Base-by-base conservation (phyloP, 2,113 vertebrate species). In the Anarrhichthys ocellatus region DNA sequence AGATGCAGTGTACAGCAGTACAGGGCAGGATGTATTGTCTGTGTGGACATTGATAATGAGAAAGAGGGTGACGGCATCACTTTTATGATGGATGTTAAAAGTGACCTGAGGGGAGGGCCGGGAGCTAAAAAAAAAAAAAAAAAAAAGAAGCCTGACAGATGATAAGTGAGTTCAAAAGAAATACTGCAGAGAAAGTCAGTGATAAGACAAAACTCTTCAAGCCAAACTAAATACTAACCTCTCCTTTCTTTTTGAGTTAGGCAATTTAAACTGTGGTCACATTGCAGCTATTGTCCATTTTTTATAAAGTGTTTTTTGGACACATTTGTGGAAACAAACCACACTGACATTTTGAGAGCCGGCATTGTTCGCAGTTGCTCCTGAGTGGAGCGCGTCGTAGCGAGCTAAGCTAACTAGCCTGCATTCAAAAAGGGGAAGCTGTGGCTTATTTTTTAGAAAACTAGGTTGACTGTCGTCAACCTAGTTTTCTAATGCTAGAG, bases 1-100 rank as follows among this genome's bases (percentile, higher is more conserved):
- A 92, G 87, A 91, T 87, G 79, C 78, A 64, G 81, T 11, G 24
- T 65, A 64, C 63, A 56, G 81, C 78, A 13, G 50, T 9, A 15
- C 61, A 10, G 73, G 61, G 74, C 29, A 69, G 71, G 72, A 92
- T 89, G 89, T 89, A 89, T 71, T 72, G 84, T 81, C 81, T 85
- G 76, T 87, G 73, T 68, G 78, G 84, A 89, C 85, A 79, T 80
- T 86, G 82, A 91, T 85, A 90, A 84, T 86, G 77, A 79, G 77
- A 73, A 80, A 72, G 80, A 81, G 81, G 75, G 66, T 70, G 84
- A 83, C 81, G 83, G 87, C 79, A 68, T 84, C 66, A 46, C 74
- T 78, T 91, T 88, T 75, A 87, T 69, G 82, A 91, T 59, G 67
- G 75, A 91, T 82, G 84, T 73, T 63, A 87, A 84, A 66, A 76